These are phyloP conservation scores for Nettapus auritus DNA, from an alignment of 2,113 vertebrate species.

Conservation along the genomic window DNA sequence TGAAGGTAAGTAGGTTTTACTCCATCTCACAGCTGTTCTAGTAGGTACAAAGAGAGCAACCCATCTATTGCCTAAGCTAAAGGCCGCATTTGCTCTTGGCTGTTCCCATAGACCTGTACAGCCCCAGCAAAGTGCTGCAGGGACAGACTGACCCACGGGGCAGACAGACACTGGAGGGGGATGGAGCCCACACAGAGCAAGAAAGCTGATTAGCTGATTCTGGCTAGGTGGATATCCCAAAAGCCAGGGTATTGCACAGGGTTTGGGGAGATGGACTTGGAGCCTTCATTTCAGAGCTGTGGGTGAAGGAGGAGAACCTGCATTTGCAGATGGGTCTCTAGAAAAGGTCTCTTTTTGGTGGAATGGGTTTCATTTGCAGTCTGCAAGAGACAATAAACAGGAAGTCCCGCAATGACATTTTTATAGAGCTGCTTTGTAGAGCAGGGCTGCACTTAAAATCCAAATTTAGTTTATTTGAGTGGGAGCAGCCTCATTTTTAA, in stretches of 20 bases:
- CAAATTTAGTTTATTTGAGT: constrained; percentile 51
- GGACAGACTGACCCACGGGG: not conserved
- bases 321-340: not conserved
- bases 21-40: not conserved
- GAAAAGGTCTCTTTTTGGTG: not conserved
- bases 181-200: not conserved
- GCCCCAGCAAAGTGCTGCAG: not conserved
- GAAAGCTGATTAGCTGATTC: not conserved
- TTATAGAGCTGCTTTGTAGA: constrained; percentile 45
- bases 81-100: not conserved
- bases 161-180: not conserved
- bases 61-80: not conserved
- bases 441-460: not conserved
- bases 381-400: constrained; percentile 41
- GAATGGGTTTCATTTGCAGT: constrained; percentile 21
- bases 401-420: constrained; percentile 12
- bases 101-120: not conserved
- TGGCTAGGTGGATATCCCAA: not conserved
- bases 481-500: not conserved
- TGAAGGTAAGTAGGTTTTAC: not conserved
- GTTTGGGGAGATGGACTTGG: not conserved
- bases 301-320: not conserved
- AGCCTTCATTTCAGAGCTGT: not conserved
- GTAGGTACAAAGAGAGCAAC: not conserved
- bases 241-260: not conserved